Evolutionary conservation across 1,140 invertebrate genomes (phyloP).

Genomic region (Acromyrmex charruanus): DNA sequence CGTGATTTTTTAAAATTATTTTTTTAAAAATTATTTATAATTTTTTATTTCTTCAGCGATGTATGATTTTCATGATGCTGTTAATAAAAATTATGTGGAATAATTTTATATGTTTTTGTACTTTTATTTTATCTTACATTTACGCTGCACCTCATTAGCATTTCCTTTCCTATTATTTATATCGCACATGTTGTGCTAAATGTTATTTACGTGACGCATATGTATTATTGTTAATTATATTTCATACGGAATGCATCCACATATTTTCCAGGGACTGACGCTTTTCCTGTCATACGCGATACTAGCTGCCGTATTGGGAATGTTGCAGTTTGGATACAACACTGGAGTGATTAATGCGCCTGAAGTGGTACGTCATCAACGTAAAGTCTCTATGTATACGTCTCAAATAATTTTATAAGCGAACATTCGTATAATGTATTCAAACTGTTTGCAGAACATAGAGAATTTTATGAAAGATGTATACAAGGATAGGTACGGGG

Average conservation of each 20-base stretch:
- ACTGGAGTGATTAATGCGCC: conserved; percentile 99
- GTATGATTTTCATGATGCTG: background rate
- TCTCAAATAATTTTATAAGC: background rate
- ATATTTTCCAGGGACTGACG: conserved; percentile 93
- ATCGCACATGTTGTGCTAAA: background rate
- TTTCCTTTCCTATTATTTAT: conserved; percentile 15
- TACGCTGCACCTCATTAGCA: background rate
- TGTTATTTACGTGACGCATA: background rate
- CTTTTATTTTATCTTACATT: conserved; percentile 39
- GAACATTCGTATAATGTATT: background rate
- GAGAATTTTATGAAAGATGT: conserved; percentile 97
- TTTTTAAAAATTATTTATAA: background rate
- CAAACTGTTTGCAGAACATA: conserved; percentile 90
- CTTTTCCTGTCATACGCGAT: conserved; percentile 97
- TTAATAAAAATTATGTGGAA: conserved; percentile 23
- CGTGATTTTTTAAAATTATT: background rate
- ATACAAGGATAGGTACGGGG: conserved; percentile 92
- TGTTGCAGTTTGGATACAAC: conserved; percentile 99
- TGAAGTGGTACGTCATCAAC: conserved; percentile 88
- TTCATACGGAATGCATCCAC: background rate
- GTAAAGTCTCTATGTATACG: background rate
- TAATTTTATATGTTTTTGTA: conserved; percentile 9
- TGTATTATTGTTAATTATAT: conserved; percentile 8
- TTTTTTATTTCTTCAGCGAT: conserved; percentile 15
- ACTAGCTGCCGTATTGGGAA: conserved; percentile 97